Evolutionary conservation across 53 echinoderm and acorn worm genomes (phyloP).

Genomic region (Luidia sarsii): DNA sequence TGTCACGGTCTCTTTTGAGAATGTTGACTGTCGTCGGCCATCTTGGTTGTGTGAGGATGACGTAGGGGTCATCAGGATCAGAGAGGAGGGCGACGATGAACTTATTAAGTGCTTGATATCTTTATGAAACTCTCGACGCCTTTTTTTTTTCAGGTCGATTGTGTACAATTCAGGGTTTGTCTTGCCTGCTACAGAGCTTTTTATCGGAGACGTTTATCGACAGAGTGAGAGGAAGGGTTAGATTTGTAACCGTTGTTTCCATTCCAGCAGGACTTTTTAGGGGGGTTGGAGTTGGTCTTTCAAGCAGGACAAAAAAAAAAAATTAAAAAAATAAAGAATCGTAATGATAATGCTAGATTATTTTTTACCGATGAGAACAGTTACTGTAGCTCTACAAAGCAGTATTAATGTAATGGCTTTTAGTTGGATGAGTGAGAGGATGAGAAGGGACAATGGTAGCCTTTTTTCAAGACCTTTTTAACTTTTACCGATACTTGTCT

Average conservation of each 20-base stretch:
- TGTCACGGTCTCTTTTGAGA: not conserved
- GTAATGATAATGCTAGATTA: constrained; percentile 12
- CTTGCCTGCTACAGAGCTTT: constrained; percentile 52
- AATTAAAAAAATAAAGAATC: not conserved
- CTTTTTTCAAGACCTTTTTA: constrained; percentile 36
- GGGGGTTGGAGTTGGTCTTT: constrained; percentile 35
- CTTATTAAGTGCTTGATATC: constrained; percentile 48
- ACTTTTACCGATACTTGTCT: not conserved
- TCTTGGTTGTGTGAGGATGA: constrained; percentile 37
- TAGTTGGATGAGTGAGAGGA: constrained; percentile 4
- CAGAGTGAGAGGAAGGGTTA: constrained; percentile 15
- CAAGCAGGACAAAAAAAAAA: constrained; percentile 34
- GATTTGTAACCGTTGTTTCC: constrained; percentile 22
- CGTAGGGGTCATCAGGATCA: not conserved
- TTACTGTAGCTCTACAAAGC: constrained; percentile 36
- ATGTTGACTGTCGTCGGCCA: constrained; percentile 10
- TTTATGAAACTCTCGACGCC: constrained; percentile 13
- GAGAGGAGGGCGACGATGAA: constrained; percentile 21
- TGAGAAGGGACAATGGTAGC: not conserved
- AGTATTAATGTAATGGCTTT: constrained; percentile 47
- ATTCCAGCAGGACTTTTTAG: constrained; percentile 26
- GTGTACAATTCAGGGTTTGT: constrained; percentile 47
- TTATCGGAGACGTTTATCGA: constrained; percentile 13
- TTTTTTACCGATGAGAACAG: constrained; percentile 34
- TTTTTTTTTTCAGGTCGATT: constrained; percentile 44